Evolutionary conservation across 2,113 vertebrate genomes (phyloP).

Genomic region (Fulmarus glacialis): DNA sequence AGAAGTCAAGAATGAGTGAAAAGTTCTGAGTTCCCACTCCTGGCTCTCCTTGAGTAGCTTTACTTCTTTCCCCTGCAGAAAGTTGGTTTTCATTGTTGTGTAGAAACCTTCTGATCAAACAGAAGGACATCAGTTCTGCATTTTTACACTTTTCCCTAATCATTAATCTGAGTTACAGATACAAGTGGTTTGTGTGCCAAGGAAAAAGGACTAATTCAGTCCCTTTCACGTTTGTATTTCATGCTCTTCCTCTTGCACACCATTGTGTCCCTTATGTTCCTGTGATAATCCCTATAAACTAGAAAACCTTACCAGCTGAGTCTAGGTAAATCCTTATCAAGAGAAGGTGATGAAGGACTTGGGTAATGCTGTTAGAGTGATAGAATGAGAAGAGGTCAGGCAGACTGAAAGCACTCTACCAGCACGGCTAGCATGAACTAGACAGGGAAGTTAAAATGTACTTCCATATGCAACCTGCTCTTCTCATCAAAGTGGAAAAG

Average conservation of each 20-base stretch:
- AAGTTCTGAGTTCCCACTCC: not conserved
- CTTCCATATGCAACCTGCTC: not conserved
- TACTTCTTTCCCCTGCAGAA: not conserved
- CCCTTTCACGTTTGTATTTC: not conserved
- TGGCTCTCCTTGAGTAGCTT: not conserved
- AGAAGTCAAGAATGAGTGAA: not conserved
- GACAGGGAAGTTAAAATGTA: not conserved
- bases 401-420: not conserved
- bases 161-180: not conserved
- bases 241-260: not conserved
- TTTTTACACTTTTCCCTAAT: not conserved
- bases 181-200: constrained; percentile 6
- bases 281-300: not conserved
- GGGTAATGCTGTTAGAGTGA: not conserved
- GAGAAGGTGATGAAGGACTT: not conserved
- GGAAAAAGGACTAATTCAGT: not conserved
- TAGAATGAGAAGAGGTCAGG: not conserved
- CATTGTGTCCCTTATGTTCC: not conserved
- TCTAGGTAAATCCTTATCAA: not conserved
- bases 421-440: not conserved
- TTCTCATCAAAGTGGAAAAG: not conserved
- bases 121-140: not conserved
- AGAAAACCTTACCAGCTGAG: not conserved
- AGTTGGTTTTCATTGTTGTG: constrained; percentile 16
- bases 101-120: constrained; percentile 20